Base-by-base conservation (phyloP, 2,888 invertebrate genomes). In the Pseudococcus viburni region DNA sequence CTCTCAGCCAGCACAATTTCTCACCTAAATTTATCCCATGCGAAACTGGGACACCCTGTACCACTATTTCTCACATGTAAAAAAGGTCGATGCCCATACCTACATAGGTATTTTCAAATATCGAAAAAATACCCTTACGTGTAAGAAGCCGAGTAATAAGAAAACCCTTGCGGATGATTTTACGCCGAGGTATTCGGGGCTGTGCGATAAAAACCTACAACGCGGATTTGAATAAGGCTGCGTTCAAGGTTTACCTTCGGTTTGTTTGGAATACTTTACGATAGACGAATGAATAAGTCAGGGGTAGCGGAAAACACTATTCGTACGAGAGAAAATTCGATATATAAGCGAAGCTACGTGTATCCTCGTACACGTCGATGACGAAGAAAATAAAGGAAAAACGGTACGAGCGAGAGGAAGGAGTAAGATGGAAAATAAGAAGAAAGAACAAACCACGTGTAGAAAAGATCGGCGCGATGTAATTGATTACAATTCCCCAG, bases 401-500 rank as follows among this genome's bases (percentile, higher is more conserved):
- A 33, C 26, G 1, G 26, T 33, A 33, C 26, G 26, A 33, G 26
- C 26, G 26, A 59, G n/a, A 1, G 19, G 0, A 19, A 19, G 19
- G 11, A 55, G 59, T 9, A 19, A 7, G 59, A 19, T 59, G n/a
- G 59, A 7, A 9, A 19, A 59, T 5, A n/a, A 39, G 42, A 80
- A 42, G 42, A 80, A 80, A 80, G 42, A 80, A 59, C 59, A 59
- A 42, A 80, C 39, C 80, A 39, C 80, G 80, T 80, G 80, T 42
- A 73, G 68, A 80, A 80, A 80, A 80, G 80, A 80, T 80, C 42
- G 42, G 80, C 80, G 80, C 80, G 42, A 42, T 42, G 80, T 80
- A 80, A 80, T 80, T 80, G 80, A 80, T 80, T 80, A 80, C 80
- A 80, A 80, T 80, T 80, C 80, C 80, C 42, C 80, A 42, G 42